phyloP scores from a whole-genome alignment of 1,140 invertebrate genomes.

The Harpegnathos saltator region DNA sequence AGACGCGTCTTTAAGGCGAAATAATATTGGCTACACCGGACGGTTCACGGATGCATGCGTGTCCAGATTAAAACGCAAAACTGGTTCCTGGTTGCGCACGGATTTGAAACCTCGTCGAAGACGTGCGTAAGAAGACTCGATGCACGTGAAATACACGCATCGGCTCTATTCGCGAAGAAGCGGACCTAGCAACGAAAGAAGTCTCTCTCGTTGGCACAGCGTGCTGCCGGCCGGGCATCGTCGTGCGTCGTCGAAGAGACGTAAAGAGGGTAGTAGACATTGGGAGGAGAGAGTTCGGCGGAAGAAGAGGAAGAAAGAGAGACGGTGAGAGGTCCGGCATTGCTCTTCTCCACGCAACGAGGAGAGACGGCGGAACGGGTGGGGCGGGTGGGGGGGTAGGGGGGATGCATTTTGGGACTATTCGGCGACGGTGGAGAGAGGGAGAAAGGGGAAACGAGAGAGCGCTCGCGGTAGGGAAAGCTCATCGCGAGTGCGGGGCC shows the following conservation, averaged over 20 bases:
- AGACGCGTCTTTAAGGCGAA: neutral
- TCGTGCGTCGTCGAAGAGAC: conserved; percentile 50
- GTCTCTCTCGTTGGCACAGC: conserved; percentile 52
- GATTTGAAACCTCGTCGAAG: conserved; percentile 21
- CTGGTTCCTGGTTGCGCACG: neutral
- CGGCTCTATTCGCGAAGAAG: conserved; percentile 73
- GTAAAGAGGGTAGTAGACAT: conserved; percentile 60
- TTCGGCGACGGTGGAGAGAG: conserved; percentile 69
- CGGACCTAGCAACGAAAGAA: conserved; percentile 84
- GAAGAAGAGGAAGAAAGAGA: neutral
- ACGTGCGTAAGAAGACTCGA: neutral
- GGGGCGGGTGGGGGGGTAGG: no score
- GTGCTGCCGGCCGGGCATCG: conserved; percentile 35
- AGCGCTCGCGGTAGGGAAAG: conserved; percentile 55
- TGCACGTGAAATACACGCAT: conserved; percentile 20
- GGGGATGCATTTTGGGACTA: conserved; percentile 84
- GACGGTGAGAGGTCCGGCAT: conserved; percentile 50
- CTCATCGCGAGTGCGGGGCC: conserved; percentile 75
- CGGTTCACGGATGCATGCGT: no score
- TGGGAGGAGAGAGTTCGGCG: conserved; percentile 48
- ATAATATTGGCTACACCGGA: neutral
- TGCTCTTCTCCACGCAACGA: conserved; percentile 60
- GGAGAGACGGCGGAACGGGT: conserved; percentile 71
- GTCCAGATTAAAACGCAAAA: conserved; percentile 20
- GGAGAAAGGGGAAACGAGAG: conserved; percentile 22